Base-by-base conservation (phyloP, 2,797 vertebrate genomes). In the Semotilus atromaculatus region DNA sequence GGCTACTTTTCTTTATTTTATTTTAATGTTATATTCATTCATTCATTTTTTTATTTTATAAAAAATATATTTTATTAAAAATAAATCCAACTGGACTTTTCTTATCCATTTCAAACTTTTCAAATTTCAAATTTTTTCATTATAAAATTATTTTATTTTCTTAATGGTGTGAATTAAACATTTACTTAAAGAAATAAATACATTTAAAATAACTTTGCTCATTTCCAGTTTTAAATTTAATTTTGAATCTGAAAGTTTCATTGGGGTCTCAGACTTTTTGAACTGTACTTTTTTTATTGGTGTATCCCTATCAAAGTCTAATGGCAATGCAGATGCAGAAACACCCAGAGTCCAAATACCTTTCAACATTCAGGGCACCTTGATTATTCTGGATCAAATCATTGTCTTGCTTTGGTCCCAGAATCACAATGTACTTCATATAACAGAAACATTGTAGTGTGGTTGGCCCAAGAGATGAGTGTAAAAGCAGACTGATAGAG, bases 401-500 rank as follows among this genome's bases (percentile, higher is more conserved):
- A 36, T 29, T 21, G 31, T 81, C 48, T 26, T 81, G 67, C n/a
- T 70, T 81, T 70, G 67, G 23, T 81, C 53, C n/a, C 26, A 9
- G 53, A 71, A 68, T 72, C 64, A n/a, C 23, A 34, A 9, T 58
- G 36, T 43, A 70, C n/a, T 71, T 40, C 8, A 55, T 58, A 26
- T 45, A 38, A 80, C 19, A 51, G 38, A 80, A 66, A 36, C 13
- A n/a, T n/a, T 51, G 43, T 14, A 10, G 23, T 60, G 13, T 74
- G 16, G 16, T 51, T 80, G 68, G 67, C 70, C 70, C 75, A 71
- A 67, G 80, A 83, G 85, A 82, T 58, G 60, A 18, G 38, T 51
- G 10, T 77, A 40, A 82, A 74, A 85, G 34, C 83, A 72, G 51
- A 51, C 43, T 82, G 34, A 79, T 26, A 34, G 51, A 76, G 81